Conservation (phyloP, 2,888 invertebrate genomes). For the Apoda limacodes region DNA sequence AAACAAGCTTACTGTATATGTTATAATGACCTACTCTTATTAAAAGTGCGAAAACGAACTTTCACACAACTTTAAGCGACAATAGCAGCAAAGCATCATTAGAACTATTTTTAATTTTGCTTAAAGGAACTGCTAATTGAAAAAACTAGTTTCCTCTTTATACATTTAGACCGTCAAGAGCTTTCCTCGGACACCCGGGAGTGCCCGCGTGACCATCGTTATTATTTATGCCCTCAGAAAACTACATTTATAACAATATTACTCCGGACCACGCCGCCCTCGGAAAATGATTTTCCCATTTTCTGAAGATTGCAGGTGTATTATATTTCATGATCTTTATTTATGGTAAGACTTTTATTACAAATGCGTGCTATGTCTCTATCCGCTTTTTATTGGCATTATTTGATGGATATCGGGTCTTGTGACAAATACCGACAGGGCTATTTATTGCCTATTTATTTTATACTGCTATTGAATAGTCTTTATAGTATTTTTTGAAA, state of each 20-base stretch:
- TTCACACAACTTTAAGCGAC: too few relatives aligned
- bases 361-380: constrained; percentile 69
- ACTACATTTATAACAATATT: constrained; percentile 70
- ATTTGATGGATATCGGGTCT: constrained; percentile 56
- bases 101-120: too few relatives aligned
- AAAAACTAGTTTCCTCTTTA: constrained; percentile 16
- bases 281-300: constrained; percentile 69
- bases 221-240: constrained; percentile 65
- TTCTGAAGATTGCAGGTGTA: constrained; percentile 69
- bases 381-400: constrained; percentile 57
- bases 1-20: too few relatives aligned
- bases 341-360: constrained; percentile 69
- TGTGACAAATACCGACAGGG: constrained; percentile 47
- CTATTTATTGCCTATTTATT: constrained; percentile 43
- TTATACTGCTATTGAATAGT: constrained; percentile 11
- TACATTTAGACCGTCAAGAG: constrained; percentile 19
- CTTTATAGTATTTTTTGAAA: too few relatives aligned
- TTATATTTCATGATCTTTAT: constrained; percentile 71
- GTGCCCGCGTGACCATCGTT: constrained; percentile 45
- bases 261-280: constrained; percentile 66
- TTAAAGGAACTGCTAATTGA: not conserved
- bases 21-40: too few relatives aligned
- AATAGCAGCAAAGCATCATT: too few relatives aligned
- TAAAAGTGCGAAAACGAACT: too few relatives aligned
- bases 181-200: constrained; percentile 27